Conservation (phyloP, 1,140 invertebrate species). For the Yoshiicerus persimilis region DNA sequence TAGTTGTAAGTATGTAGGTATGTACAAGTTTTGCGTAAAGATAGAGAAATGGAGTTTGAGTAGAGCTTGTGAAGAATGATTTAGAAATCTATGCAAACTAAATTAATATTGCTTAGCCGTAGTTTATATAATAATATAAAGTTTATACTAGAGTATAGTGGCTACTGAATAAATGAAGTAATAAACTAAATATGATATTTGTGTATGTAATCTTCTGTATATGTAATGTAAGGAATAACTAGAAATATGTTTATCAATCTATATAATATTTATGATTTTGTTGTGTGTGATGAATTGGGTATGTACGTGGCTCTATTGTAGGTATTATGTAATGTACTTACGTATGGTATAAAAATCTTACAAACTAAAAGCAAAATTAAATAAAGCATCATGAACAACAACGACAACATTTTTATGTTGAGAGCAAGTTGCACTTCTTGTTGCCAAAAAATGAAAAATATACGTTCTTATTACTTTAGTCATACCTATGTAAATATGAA, state of each 20-base stretch:
- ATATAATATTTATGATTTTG: neutral
- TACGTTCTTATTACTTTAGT: slow-evolving; percentile 25
- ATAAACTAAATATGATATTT: neutral
- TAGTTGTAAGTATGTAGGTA: neutral
- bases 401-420: slow-evolving; percentile 13
- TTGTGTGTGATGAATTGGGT: neutral
- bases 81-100: slow-evolving; percentile 11
- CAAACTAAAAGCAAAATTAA: slow-evolving; percentile 24
- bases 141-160: neutral
- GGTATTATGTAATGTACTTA: neutral
- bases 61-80: neutral
- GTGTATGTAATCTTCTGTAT: neutral
- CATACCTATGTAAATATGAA: slow-evolving; percentile 23
- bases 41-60: neutral
- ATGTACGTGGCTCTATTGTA: neutral
- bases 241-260: neutral
- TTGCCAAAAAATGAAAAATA: slow-evolving; percentile 27
- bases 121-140: neutral
- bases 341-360: slow-evolving; percentile 22
- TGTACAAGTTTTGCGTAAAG: neutral
- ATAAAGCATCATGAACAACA: slow-evolving; percentile 25
- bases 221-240: neutral
- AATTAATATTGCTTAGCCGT: neutral
- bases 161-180: neutral
- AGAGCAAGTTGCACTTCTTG: slow-evolving; percentile 21